Evolutionary conservation across 2,888 invertebrate genomes (phyloP), one percentile per base, ranked within the genome.

Genomic region (Baronia brevicornis): DNA sequence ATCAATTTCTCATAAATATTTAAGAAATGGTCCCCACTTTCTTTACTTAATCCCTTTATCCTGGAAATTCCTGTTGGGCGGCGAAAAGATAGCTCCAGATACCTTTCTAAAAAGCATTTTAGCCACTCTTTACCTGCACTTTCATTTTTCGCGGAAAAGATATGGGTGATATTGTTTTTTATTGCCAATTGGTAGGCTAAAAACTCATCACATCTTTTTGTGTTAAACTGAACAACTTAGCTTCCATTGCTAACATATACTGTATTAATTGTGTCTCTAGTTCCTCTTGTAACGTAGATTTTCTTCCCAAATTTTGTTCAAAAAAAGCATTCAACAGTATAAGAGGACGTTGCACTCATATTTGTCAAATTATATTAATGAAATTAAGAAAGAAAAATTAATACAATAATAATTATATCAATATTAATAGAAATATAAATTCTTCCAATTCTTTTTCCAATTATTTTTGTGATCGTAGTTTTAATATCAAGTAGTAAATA

Each of bases 231-330:
- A 35, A 35, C 18, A 23, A 17, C 15, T 24, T 24, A 17, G 11
- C 19, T 25, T 28, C 34, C 25, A 28, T 34, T 24, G 19, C 19
- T 8, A 28, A 25, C 19, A 34, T 25, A 23, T 29, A 34, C 13
- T 25, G 19, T 5, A 25, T 19, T 24, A 34, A 19, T 8, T 28
- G 22, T 9, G n/a, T 27, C 14, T 28, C 28, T 28, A 23, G 14
- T 29, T 34, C 18, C 18, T 17, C 8, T n/a, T n/a, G n/a, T n/a
- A n/a, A n/a, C n/a, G n/a, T n/a, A n/a, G n/a, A n/a, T n/a, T n/a
- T n/a, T n/a, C n/a, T n/a, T n/a, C n/a, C n/a, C n/a, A n/a, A n/a
- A n/a, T n/a, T n/a, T n/a, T n/a, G n/a, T n/a, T n/a, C n/a, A n/a
- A n/a, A n/a, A n/a, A n/a, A n/a, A n/a, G n/a, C n/a, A n/a, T n/a